Evolutionary conservation across 2,888 invertebrate species (phyloP).

Genomic region (Alloplasta piceator): DNA sequence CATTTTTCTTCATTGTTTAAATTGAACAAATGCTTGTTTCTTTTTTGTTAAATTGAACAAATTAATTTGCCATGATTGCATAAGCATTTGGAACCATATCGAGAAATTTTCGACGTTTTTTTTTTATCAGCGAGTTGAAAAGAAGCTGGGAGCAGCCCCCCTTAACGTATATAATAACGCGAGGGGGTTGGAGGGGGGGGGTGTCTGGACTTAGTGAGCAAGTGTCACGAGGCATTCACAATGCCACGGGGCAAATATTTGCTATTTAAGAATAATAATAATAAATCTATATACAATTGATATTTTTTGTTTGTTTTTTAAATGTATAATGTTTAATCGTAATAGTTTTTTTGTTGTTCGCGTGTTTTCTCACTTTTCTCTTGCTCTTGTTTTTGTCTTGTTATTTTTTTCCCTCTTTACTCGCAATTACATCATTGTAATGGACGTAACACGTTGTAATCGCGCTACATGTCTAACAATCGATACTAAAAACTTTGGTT

Average conservation of each 20-base stretch:
- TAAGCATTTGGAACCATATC: no score
- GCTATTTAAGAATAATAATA: constrained; percentile 68
- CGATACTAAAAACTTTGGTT: constrained; percentile 80
- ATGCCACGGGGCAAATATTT: constrained; percentile 66
- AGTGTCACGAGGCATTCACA: constrained; percentile 69
- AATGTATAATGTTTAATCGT: constrained; percentile 60
- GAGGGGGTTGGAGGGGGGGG: constrained; percentile 18
- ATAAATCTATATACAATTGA: constrained; percentile 78
- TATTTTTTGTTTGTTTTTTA: constrained; percentile 60
- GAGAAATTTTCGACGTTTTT: no score
- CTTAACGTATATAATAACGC: constrained; percentile 28
- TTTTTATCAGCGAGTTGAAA: no score
- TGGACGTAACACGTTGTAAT: constrained; percentile 56
- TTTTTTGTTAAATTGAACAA: no score
- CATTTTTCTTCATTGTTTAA: no score
- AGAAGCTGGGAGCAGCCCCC: no score
- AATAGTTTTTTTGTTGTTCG: constrained; percentile 54
- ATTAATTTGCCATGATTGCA: no score
- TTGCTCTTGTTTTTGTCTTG: constrained; percentile 22
- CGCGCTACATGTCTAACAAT: constrained; percentile 64
- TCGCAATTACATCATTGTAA: constrained; percentile 46
- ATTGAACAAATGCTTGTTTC: no score
- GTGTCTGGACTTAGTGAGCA: constrained; percentile 61
- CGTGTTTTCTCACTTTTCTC: constrained; percentile 36
- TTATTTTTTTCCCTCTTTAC: constrained; percentile 25